These are phyloP conservation scores for Plusia festucae DNA, from an alignment of 2,888 invertebrate species.

Conservation along the genomic window DNA sequence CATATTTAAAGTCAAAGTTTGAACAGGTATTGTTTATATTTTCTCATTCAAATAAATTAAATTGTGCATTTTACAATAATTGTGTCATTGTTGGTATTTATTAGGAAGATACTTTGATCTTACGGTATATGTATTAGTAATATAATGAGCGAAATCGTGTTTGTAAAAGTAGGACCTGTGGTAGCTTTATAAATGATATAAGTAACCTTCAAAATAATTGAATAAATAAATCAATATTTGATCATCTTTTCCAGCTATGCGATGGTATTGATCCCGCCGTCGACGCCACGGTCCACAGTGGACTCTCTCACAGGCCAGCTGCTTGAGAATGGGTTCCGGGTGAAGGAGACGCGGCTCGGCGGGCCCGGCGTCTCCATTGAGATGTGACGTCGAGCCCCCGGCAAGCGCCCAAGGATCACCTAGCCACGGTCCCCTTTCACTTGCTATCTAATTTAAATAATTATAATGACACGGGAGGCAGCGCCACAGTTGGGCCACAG, in stretches of 20 bases:
- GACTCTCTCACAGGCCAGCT: constrained; percentile 81
- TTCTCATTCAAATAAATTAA: no score
- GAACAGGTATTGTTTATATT: no score
- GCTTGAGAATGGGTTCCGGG: constrained; percentile 85
- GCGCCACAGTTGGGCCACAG: constrained; percentile 22
- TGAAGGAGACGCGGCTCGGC: constrained; percentile 89
- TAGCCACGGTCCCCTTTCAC: constrained; percentile 39
- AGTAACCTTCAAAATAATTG: no score
- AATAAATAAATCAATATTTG: not conserved
- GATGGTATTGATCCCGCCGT: constrained; percentile 82
- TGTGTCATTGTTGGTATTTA: no score
- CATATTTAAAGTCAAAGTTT: no score
- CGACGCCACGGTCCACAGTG: constrained; percentile 74
- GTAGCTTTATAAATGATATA: no score
- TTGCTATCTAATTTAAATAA: constrained; percentile 43
- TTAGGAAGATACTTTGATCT: no score
- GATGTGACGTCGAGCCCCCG: constrained; percentile 72
- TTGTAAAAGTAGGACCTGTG: no score
- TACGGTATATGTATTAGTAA: no score
- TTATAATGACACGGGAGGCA: constrained; percentile 26
- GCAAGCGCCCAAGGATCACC: constrained; percentile 55
- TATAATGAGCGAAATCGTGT: no score
- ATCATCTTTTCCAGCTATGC: constrained; percentile 79
- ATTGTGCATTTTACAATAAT: no score
- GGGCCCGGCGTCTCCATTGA: constrained; percentile 89